Evolutionary conservation across 2,797 vertebrate species (phyloP), one percentile per base, ranked within the genome.

Genomic region (Characodon lateralis): DNA sequence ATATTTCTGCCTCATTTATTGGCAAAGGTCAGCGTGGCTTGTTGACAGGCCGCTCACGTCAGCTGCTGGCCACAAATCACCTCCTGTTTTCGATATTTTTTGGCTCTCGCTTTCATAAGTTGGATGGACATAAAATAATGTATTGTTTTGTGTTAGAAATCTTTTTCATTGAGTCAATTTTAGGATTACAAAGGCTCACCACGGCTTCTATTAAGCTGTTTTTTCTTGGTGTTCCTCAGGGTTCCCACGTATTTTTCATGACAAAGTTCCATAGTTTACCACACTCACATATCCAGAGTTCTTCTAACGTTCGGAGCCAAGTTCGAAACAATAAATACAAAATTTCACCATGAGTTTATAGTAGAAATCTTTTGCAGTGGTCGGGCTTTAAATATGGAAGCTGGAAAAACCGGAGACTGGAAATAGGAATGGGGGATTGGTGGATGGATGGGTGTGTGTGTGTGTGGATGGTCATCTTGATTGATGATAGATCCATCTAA

Each of bases 51-150:
- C 2, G 20, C 77, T 76, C 76, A 70, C 3, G 10, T 76, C 78
- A 78, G 58, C 79, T 8, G 73, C 75, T 78, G 56, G 41, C 58
- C 72, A 72, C 78, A 84, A 79, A 82, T 68, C 73, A 35, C 59
- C 68, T 76, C 74, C 16, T 39, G 26, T 22, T 81, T 0, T 50
- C 16, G 6, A 12, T 24, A 31, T 78, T 59, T 26, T n/a, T 71
- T 50, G 48, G 79, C 48, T 31, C n/a, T 51, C 48, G 8, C 59
- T 28, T 53, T 22, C 50, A 80, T 83, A 48, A 72, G 58, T 66
- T 75, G 0, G 1, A 65, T 63, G 80, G 70, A 79, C 72, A 77
- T 68, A 22, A 66, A 78, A 48, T 31, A 43, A 26, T 48, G 18
- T 13, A 59, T 41, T 0, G 0, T 56, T 78, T 76, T 48, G 18